A percentile compares a stretch with the other conserved stretches of the same genome.
Evolutionary conservation across 35 echinoderm and acorn worm genomes (phyloP).

Genomic region (Patiria miniata): DNA sequence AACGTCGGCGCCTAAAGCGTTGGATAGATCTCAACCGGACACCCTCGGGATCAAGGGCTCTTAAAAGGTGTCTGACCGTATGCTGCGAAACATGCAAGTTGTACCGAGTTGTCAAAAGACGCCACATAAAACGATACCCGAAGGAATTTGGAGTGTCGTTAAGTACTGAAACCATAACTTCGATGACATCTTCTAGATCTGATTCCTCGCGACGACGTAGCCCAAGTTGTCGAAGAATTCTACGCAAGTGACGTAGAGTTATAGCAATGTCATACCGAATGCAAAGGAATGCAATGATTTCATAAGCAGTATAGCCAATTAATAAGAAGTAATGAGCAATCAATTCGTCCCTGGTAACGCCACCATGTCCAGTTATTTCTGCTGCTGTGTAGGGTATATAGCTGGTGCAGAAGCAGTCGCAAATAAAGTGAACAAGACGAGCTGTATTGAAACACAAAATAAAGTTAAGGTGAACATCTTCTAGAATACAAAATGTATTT

Average conservation of each 20-base stretch:
- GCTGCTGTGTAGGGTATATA: constrained; percentile 1
- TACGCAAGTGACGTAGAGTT: constrained; percentile 23
- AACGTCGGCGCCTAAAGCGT: constrained; percentile 34
- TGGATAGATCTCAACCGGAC: constrained; percentile 25
- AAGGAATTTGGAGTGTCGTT: not conserved
- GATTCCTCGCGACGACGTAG: not conserved
- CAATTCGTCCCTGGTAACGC: constrained; percentile 9
- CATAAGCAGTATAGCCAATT: constrained; percentile 9
- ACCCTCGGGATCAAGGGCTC: constrained; percentile 40
- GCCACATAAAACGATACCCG: constrained; percentile 55
- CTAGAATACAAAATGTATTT: too few species aligned
- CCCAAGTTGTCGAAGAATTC: constrained; percentile 13
- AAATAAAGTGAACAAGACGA: not conserved
- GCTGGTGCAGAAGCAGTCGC: constrained; percentile 20
- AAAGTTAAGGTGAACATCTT: too few species aligned
- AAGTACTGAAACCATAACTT: not conserved
- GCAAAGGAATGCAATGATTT: constrained; percentile 20
- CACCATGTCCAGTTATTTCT: not conserved
- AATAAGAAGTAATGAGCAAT: not conserved
- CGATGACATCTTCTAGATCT: not conserved
- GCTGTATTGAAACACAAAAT: not conserved
- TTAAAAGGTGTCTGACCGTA: constrained; percentile 29
- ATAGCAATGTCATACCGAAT: not conserved
- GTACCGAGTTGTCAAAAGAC: constrained; percentile 36
- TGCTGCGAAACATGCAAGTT: constrained; percentile 25